A percentile compares a stretch with the other conserved stretches of the same genome.
These are phyloP conservation scores for Tretioscincus oriximinensis DNA, from an alignment of 2,113 vertebrate species.

Conservation along the genomic window DNA sequence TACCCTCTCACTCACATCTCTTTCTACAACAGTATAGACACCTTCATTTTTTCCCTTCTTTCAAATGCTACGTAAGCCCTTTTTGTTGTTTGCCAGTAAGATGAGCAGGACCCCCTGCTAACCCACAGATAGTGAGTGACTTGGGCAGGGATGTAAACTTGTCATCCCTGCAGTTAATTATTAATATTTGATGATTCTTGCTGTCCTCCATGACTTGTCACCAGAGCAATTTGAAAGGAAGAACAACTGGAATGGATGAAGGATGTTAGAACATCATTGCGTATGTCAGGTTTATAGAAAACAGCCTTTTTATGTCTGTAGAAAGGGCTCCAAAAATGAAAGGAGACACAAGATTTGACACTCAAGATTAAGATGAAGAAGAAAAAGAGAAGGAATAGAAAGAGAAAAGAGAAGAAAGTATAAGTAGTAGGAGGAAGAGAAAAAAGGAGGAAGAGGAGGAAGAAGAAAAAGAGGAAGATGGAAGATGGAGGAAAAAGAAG, in stretches of 20 bases:
- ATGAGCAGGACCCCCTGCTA: constrained; percentile 43
- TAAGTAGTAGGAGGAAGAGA: too few relatives aligned
- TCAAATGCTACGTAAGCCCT: constrained; percentile 23
- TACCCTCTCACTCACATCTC: constrained; percentile 39
- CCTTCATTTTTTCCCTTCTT: not conserved
- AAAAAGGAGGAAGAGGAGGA: too few relatives aligned
- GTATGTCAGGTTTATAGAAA: not conserved
- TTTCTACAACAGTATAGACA: constrained; percentile 36
- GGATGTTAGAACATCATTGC: not conserved
- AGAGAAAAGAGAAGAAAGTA: too few relatives aligned
- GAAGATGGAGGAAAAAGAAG: too few relatives aligned
- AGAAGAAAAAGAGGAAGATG: too few relatives aligned
- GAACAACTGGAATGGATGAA: not conserved
- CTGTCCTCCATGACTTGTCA: constrained; percentile 39
- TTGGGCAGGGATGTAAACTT: constrained; percentile 31
- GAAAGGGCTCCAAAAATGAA: not conserved
- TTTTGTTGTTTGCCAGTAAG: constrained; percentile 38
- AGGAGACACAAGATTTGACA: not conserved
- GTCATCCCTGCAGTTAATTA: not conserved
- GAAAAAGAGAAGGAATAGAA: not conserved
- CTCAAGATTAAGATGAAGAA: not conserved
- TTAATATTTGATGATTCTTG: constrained; percentile 45
- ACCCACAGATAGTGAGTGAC: constrained; percentile 26
- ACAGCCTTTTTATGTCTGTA: not conserved
- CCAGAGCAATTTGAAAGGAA: not conserved